phyloP scores from a whole-genome alignment of 2,113 vertebrate species.

The Mustela nigripes region DNA sequence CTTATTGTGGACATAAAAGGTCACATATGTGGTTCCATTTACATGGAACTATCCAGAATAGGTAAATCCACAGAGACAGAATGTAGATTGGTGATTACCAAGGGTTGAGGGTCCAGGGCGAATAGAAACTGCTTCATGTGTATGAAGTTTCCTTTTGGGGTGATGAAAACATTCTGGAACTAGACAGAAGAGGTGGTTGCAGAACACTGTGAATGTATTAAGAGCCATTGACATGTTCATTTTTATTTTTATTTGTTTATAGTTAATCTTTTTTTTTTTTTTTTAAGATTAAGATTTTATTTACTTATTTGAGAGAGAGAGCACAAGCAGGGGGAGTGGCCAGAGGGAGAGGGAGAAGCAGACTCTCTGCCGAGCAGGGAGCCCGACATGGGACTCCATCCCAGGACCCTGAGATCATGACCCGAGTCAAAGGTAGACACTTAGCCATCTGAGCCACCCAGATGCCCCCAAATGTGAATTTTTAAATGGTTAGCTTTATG shows the following conservation, averaged over 20 bases:
- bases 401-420: too few species aligned
- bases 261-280: too few species aligned
- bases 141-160: neutral
- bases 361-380: too few species aligned
- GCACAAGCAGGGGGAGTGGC: too few species aligned
- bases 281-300: too few species aligned
- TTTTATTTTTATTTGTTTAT: too few species aligned
- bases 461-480: neutral
- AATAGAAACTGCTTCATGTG: neutral
- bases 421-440: too few species aligned
- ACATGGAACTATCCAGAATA: neutral
- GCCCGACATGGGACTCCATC: too few species aligned
- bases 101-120: neutral
- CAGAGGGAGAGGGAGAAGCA: too few species aligned
- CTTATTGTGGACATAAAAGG: neutral
- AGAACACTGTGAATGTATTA: neutral
- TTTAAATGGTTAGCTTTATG: neutral
- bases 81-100: neutral
- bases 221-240: neutral
- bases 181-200: neutral
- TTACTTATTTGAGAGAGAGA: too few species aligned
- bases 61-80: neutral
- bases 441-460: too few species aligned
- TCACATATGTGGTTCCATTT: neutral
- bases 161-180: neutral